Base-by-base conservation (phyloP, 2,797 vertebrate species). In the Tragopan temminckii region DNA sequence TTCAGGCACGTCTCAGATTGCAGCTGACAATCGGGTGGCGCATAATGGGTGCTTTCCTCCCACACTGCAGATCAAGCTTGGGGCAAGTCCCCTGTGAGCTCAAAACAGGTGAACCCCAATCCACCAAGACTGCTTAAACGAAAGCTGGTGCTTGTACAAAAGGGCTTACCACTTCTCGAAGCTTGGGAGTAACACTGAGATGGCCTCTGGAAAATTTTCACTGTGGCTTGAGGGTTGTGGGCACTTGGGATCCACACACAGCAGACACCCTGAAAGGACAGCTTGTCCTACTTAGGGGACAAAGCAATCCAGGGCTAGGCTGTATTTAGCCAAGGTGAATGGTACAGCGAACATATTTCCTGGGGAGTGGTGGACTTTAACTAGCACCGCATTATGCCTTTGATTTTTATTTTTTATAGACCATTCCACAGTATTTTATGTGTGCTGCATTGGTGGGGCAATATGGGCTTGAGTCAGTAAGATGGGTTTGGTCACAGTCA, bases 401-500 rank as follows among this genome's bases (percentile, higher is more conserved):
- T 75, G 50, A 38, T 71, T 59, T 52, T 11, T 13, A 74, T n/a
- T 33, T 69, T 88, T 79, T 17, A 63, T 64, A 76, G 82, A 46
- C 38, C 48, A 40, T 82, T 89, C 48, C 48, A 27, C 43, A 29
- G 27, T 93, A 61, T 94, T 94, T 94, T 82, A 89, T 85, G 63
- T 36, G 36, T 64, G 43, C 80, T 62, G 68, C 90, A 55, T 53
- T 86, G 84, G 62, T 46, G 67, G 67, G 63, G 50, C 59, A 89
- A 63, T 85, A 25, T 11, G 36, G 46, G 46, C 63, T 93, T 1
- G 10, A 95, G 84, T 90, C 89, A 70, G 80, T 85, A 75, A 79
- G 91, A 89, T 92, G 78, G 90, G 70, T 85, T 90, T 83, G 75
- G 80, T 95, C 82, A 83, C 23, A 86, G 80, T 82, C 93, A 94